A percentile compares a stretch with the other conserved stretches of the same genome.
Evolutionary conservation across 2,888 invertebrate genomes (phyloP).

Genomic region (Phalera bucephala): DNA sequence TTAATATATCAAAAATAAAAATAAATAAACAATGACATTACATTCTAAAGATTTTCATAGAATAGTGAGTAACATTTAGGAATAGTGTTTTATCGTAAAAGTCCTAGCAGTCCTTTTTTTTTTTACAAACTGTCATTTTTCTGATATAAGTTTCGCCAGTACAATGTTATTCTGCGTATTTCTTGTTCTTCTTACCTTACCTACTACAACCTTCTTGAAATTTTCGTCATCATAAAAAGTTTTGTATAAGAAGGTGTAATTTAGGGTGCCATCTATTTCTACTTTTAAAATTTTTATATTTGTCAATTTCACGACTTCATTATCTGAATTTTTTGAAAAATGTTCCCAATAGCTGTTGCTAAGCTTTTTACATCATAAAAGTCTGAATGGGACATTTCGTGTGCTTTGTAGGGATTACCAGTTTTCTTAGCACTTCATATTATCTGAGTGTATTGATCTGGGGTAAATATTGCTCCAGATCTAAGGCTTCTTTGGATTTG

Average conservation of each 20-base stretch:
- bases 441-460: slow-evolving; percentile 7
- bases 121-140: slow-evolving; percentile 2
- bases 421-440: slow-evolving; percentile 13
- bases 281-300: slow-evolving; percentile 8
- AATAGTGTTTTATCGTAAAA: no score
- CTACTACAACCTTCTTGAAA: slow-evolving; percentile 6
- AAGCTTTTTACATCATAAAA: no score
- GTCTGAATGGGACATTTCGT: neutral
- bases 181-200: slow-evolving; percentile 5
- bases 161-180: no score
- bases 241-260: slow-evolving; percentile 11
- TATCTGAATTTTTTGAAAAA: slow-evolving; percentile 1
- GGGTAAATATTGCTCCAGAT: slow-evolving; percentile 16
- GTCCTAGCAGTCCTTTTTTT: neutral
- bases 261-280: slow-evolving; percentile 10
- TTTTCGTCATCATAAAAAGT: slow-evolving; percentile 5
- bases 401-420: slow-evolving; percentile 8
- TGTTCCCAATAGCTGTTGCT: no score
- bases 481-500: slow-evolving; percentile 8
- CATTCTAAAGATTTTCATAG: no score
- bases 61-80: no score
- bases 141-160: no score
- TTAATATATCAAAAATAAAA: no score
- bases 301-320: slow-evolving; percentile 11
- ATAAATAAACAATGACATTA: no score